phyloP scores from a whole-genome alignment of 2,888 invertebrate species.

The Stenotaenia linearis region DNA sequence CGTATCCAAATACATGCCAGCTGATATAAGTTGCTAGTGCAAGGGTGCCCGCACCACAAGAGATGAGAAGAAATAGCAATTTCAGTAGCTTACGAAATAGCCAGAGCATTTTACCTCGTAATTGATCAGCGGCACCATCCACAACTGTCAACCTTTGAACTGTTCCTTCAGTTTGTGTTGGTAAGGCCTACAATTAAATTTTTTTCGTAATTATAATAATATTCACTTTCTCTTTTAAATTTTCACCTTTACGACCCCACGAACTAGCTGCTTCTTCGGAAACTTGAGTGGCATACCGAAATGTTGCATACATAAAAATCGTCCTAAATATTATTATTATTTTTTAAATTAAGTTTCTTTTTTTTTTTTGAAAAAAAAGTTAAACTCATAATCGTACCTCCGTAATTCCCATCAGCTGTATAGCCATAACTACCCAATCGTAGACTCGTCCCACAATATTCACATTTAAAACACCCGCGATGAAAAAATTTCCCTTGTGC shows the following conservation, averaged over 20 bases:
- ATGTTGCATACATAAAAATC: constrained; percentile 56
- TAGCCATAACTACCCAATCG: constrained; percentile 60
- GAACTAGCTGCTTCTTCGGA: background rate
- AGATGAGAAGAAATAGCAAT: background rate
- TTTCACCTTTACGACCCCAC: background rate
- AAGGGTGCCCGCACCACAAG: background rate
- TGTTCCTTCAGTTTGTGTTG: background rate
- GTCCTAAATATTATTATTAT: constrained; percentile 52
- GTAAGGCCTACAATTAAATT: background rate
- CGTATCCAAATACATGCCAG: constrained; percentile 4
- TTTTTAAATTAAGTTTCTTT: constrained; percentile 3
- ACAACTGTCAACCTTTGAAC: background rate
- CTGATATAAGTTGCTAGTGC: background rate
- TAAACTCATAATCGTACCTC: no score
- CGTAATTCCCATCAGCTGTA: constrained; percentile 38
- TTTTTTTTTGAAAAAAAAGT: background rate
- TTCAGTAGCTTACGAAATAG: background rate
- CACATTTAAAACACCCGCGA: constrained; percentile 87
- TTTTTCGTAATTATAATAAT: background rate
- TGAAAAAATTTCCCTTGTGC: constrained; percentile 88
- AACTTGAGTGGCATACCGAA: constrained; percentile 55
- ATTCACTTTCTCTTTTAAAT: background rate
- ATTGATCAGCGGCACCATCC: background rate
- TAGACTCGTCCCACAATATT: constrained; percentile 79
- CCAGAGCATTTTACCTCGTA: background rate